A percentile compares a stretch with the other conserved stretches of the same genome.
Evolutionary conservation across 2,113 vertebrate genomes (phyloP).

Genomic region (Pedetes capensis): DNA sequence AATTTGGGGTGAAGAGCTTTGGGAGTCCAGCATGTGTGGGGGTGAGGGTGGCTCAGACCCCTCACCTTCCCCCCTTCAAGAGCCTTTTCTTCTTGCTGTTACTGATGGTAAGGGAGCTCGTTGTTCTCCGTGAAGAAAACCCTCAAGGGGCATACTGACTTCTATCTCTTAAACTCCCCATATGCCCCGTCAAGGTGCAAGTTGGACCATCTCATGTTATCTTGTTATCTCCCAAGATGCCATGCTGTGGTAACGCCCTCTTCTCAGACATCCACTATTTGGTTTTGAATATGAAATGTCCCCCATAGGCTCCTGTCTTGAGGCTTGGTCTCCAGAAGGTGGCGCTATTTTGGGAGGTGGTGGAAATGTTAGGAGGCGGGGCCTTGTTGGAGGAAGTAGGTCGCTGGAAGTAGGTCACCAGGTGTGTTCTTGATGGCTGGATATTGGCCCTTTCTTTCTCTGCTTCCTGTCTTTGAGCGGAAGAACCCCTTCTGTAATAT

Average conservation of each 20-base stretch:
- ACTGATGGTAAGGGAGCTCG: neutral
- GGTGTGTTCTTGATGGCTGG: neutral
- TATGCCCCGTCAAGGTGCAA: too few species aligned
- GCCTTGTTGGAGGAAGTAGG: neutral
- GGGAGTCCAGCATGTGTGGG: too few species aligned
- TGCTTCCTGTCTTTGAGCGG: neutral
- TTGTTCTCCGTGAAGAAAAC: neutral
- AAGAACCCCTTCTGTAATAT: neutral
- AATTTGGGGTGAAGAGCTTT: neutral
- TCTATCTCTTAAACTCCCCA: neutral
- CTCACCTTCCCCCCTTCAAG: neutral
- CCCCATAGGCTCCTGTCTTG: neutral
- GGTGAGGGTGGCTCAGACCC: rapidly evolving
- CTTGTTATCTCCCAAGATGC: neutral
- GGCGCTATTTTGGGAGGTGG: neutral
- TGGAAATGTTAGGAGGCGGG: neutral
- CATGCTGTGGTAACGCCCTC: rapidly evolving
- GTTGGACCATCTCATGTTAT: rapidly evolving
- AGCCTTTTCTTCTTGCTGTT: neutral
- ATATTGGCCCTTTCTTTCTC: neutral
- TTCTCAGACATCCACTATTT: neutral
- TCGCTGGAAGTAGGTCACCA: too few species aligned
- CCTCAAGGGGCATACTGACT: neutral
- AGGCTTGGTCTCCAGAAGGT: neutral
- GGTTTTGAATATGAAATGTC: neutral